Evolutionary conservation across 1,140 invertebrate species (phyloP).

Genomic region (Microvelia longipes): DNA sequence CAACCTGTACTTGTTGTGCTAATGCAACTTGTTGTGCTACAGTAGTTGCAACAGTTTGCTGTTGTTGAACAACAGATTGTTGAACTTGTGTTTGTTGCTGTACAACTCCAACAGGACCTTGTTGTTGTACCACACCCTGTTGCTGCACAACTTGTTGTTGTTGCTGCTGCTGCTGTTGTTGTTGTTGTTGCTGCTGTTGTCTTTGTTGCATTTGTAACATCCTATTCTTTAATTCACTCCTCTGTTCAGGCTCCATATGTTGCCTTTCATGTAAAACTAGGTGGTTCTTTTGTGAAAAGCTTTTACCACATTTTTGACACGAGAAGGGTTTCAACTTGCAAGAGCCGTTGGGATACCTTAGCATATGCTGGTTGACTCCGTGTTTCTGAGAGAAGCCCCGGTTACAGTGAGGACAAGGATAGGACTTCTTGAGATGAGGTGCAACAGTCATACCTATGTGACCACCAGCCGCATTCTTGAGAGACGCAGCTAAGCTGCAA

Average conservation of each 20-base stretch:
- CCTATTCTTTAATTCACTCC: constrained; percentile 14
- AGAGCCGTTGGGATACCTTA: constrained; percentile 56
- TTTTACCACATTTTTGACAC: constrained; percentile 68
- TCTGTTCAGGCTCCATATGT: constrained; percentile 44
- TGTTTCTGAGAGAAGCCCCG: constrained; percentile 71
- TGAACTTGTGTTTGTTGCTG: not conserved
- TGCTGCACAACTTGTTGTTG: constrained; percentile 11
- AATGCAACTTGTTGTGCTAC: not conserved
- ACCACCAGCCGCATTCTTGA: constrained; percentile 33
- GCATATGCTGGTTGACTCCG: constrained; percentile 57
- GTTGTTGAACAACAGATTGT: not conserved
- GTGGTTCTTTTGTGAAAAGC: constrained; percentile 74
- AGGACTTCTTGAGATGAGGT: constrained; percentile 42
- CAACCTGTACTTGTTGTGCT: not conserved
- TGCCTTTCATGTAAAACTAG: constrained; percentile 61
- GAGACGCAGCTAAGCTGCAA: constrained; percentile 59
- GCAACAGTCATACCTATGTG: constrained; percentile 25
- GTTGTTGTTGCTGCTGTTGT: not conserved
- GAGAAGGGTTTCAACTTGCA: constrained; percentile 64
- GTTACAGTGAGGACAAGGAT: constrained; percentile 64
- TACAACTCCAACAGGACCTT: not conserved
- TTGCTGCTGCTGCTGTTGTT: constrained; percentile 1
- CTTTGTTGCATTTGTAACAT: constrained; percentile 2
- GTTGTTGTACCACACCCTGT: constrained; percentile 3
- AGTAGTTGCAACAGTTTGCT: not conserved